Evolutionary conservation across 2,113 vertebrate species (phyloP).

Genomic region (Tonatia bakeri): DNA sequence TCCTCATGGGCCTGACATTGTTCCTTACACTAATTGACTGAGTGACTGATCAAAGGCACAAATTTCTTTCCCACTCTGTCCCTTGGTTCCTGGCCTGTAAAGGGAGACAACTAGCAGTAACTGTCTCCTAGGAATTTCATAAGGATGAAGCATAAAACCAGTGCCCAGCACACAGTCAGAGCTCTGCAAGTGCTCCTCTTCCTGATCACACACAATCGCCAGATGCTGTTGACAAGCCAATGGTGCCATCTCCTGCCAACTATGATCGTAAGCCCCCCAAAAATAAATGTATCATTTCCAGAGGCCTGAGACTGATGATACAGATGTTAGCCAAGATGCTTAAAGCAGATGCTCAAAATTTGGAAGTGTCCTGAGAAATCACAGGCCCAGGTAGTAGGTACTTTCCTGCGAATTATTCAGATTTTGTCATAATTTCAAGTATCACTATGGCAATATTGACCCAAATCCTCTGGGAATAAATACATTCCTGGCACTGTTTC

Average conservation of each 20-base stretch:
- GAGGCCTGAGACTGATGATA: background rate
- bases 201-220: background rate
- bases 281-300: background rate
- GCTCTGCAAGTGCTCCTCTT: background rate
- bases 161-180: too few species aligned
- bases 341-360: background rate
- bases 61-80: background rate
- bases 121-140: background rate
- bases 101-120: background rate
- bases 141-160: background rate
- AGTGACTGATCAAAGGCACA: background rate
- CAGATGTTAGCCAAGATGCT: background rate
- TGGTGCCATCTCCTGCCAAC: background rate
- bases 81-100: background rate
- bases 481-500: background rate
- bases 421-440: background rate
- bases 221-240: background rate
- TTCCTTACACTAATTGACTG: background rate
- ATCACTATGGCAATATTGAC: background rate
- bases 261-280: background rate
- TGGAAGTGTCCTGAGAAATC: background rate
- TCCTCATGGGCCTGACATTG: background rate
- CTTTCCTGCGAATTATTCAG: background rate
- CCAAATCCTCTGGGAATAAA: background rate
- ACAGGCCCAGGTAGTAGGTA: background rate